Percentiles rank a stretch among this genome's conserved stretches.
These are phyloP conservation scores for Pangasius djambal DNA, from an alignment of 2,797 vertebrate species.

Conservation along the genomic window DNA sequence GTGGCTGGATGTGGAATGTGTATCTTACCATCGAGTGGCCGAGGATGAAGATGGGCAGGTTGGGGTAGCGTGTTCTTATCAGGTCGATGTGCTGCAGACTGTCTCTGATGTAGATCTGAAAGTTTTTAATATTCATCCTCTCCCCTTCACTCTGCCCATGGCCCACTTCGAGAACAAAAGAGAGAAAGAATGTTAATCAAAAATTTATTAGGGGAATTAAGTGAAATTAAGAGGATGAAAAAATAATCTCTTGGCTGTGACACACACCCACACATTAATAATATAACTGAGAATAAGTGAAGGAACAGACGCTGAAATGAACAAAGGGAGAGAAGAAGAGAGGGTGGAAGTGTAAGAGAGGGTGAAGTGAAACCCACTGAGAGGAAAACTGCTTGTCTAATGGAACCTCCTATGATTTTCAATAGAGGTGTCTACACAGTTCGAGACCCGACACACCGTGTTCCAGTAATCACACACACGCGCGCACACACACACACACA, in stretches of 20 bases:
- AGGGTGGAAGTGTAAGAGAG: slow-evolving; percentile 19
- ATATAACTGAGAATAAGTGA: slow-evolving; percentile 20
- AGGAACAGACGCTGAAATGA: slow-evolving; percentile 19
- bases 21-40: slow-evolving; percentile 95
- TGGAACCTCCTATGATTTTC: slow-evolving; percentile 50
- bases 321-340: slow-evolving; percentile 31
- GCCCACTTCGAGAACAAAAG: slow-evolving; percentile 78
- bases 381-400: slow-evolving; percentile 42
- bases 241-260: slow-evolving; percentile 11
- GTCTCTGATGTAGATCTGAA: slow-evolving; percentile 90
- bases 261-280: slow-evolving; percentile 25
- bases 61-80: slow-evolving; percentile 82
- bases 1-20: neutral
- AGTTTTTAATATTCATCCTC: slow-evolving; percentile 90
- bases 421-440: slow-evolving; percentile 47
- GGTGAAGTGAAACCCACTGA: slow-evolving; percentile 33
- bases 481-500: slow-evolving; percentile 37
- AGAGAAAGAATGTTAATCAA: slow-evolving; percentile 15
- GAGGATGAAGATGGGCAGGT: slow-evolving; percentile 86
- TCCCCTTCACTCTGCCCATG: slow-evolving; percentile 97
- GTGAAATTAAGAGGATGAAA: slow-evolving; percentile 4
- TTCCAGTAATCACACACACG: slow-evolving; percentile 29
- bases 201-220: slow-evolving; percentile 15
- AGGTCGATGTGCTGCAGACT: slow-evolving; percentile 88
- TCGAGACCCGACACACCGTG: slow-evolving; percentile 41